Evolutionary conservation across 2,797 vertebrate genomes (phyloP), one percentile per base, ranked within the genome.

Genomic region (Spea hammondii): DNA sequence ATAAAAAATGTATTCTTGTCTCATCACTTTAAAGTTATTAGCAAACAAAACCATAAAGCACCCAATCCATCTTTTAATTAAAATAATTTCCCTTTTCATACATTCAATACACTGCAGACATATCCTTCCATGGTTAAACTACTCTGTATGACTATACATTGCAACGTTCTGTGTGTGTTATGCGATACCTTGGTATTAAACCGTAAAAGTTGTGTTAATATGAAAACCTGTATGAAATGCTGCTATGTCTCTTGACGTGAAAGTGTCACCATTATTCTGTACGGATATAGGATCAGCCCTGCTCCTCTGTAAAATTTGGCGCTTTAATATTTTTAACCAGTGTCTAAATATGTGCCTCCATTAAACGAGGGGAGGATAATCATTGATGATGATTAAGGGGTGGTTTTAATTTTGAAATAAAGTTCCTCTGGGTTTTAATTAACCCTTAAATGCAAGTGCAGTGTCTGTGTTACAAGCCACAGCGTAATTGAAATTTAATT

Each of bases 261-360:
- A 68, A 59, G 44, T 10, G 17, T 54, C 8, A 54, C 5, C 54
- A 12, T 45, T 54, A 51, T 32, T 32, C 32, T 51, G 51, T 71
- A 57, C 8, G 4, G 45, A 6, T 57, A 7, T 55, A 12, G 12
- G 51, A 55, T 7, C 49, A 70, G 48, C 17, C 51, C 64, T 11
- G 11, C 64, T 44, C 14, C n/a, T 6, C 5, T 71, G 7, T 17
- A 32, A 7, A 12, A 14, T 32, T 32, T 32, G 14, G 59, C 11
- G 2, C 44, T 62, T 62, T 62, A 14, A 62, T 57, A 57, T 10
- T 62, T 62, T 62, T 62, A 62, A 9, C 59, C 59, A 62, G n/a
- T 17, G 9, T 59, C 53, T 71, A 54, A 57, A 57, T 71, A 57
- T 71, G 53, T 47, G 53, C 70, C 5, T 71, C 8, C 11, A 59